Conservation (phyloP, 2,113 vertebrate species). For the Erinaceus europaeus region DNA sequence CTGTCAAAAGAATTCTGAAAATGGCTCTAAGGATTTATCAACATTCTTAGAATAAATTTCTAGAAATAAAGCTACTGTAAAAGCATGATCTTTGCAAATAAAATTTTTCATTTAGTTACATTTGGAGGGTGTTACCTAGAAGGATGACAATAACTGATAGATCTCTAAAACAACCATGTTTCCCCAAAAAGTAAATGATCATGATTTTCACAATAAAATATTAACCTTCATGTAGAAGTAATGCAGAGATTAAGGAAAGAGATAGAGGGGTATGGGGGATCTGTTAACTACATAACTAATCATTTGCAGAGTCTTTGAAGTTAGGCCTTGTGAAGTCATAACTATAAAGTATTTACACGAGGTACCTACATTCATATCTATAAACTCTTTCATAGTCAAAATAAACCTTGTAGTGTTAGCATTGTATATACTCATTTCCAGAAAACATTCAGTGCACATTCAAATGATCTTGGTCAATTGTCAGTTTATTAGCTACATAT, state of each 20-base stretch:
- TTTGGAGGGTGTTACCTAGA: background rate
- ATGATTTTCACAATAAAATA: slow-evolving; percentile 38
- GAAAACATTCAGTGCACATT: slow-evolving; percentile 66
- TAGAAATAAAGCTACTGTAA: background rate
- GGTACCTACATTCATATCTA: slow-evolving; percentile 66
- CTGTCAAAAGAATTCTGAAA: slow-evolving; percentile 37
- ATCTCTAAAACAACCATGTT: background rate
- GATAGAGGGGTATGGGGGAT: background rate
- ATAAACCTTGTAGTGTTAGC: slow-evolving; percentile 63
- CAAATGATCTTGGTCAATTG: slow-evolving; percentile 65
- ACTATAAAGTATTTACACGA: slow-evolving; percentile 61
- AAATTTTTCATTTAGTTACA: slow-evolving; percentile 21
- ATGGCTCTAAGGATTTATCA: slow-evolving; percentile 39
- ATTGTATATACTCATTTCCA: slow-evolving; percentile 70
- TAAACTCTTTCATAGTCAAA: slow-evolving; percentile 71
- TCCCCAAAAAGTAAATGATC: slow-evolving; percentile 54
- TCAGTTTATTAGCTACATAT: slow-evolving; percentile 51
- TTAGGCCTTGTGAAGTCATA: background rate
- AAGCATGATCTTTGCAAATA: slow-evolving; percentile 12
- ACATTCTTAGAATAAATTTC: background rate
- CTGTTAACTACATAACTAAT: background rate
- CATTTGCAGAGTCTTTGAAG: slow-evolving; percentile 31
- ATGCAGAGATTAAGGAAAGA: background rate
- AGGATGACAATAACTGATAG: background rate
- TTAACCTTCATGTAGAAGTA: slow-evolving; percentile 37